These are phyloP conservation scores for Amblyornis subalaris DNA, from an alignment of 2,113 vertebrate species.

Conservation along the genomic window DNA sequence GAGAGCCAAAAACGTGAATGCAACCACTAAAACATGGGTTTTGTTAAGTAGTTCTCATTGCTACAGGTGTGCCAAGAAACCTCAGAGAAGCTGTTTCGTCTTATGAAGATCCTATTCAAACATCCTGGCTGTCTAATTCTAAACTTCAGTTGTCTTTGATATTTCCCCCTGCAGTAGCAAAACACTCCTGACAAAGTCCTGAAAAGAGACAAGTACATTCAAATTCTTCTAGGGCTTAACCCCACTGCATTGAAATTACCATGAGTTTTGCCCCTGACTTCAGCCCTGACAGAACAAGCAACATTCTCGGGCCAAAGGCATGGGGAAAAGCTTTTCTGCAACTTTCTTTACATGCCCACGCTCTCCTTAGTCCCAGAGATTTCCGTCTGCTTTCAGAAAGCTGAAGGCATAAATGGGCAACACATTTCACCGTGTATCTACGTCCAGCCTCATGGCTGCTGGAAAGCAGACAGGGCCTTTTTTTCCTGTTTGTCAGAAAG, in stretches of 20 bases:
- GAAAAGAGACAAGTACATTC: constrained; percentile 19
- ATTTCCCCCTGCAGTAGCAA: neutral
- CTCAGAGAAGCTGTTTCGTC: neutral
- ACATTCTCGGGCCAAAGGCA: neutral
- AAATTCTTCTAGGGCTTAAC: constrained; percentile 36
- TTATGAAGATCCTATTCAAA: neutral
- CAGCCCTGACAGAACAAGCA: constrained; percentile 17
- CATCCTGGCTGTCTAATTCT: neutral
- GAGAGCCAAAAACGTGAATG: neutral
- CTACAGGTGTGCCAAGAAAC: neutral
- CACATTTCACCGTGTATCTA: fast-evolving
- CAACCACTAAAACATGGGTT: neutral
- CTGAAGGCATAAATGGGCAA: neutral
- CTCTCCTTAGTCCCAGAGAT: neutral
- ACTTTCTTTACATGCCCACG: neutral
- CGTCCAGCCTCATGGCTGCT: neutral
- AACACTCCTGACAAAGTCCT: constrained; percentile 7
- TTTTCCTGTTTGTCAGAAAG: neutral
- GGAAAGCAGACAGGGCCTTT: fast-evolving
- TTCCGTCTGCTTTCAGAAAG: neutral
- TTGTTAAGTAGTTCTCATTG: neutral
- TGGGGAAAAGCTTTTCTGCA: constrained; percentile 18
- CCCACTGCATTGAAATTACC: neutral
- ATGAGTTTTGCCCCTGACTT: constrained; percentile 44
- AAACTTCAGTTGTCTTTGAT: neutral